A percentile compares a stretch with the other conserved stretches of the same genome.
Conservation (phyloP, 2,797 vertebrate genomes). For the Streptopelia turtur region DNA sequence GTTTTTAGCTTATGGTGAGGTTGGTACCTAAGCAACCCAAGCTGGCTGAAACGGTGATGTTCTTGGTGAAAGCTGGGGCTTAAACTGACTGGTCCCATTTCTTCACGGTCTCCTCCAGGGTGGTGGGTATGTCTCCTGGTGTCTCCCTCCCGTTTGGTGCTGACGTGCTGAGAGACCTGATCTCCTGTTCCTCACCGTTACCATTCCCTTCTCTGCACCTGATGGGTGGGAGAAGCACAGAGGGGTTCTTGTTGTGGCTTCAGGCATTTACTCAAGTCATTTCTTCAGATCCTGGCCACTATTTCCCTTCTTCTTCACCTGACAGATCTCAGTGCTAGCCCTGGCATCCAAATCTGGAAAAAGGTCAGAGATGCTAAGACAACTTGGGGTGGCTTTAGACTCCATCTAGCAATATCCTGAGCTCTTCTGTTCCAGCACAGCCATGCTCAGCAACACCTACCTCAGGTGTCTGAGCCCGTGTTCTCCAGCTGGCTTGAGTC, state of each 20-base stretch:
- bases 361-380: neutral
- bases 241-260: neutral
- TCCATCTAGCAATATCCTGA: neutral
- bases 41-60: neutral
- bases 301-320: neutral
- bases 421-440: neutral
- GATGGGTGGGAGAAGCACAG: neutral
- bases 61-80: neutral
- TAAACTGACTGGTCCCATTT: neutral
- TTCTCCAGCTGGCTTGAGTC: neutral
- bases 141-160: accelerated
- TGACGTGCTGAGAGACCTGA: neutral
- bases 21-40: neutral
- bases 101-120: neutral
- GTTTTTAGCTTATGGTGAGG: neutral
- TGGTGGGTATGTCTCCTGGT: neutral
- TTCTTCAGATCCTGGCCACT: neutral
- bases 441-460: neutral
- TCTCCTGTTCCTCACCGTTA: neutral
- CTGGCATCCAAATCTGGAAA: neutral
- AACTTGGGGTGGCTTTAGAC: neutral
- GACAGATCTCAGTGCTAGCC: neutral
- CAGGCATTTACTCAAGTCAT: neutral
- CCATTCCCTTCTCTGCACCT: neutral
- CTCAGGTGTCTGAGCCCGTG: neutral